Conservation (phyloP, 2,797 vertebrate genomes). For the Etheostoma perlongum region DNA sequence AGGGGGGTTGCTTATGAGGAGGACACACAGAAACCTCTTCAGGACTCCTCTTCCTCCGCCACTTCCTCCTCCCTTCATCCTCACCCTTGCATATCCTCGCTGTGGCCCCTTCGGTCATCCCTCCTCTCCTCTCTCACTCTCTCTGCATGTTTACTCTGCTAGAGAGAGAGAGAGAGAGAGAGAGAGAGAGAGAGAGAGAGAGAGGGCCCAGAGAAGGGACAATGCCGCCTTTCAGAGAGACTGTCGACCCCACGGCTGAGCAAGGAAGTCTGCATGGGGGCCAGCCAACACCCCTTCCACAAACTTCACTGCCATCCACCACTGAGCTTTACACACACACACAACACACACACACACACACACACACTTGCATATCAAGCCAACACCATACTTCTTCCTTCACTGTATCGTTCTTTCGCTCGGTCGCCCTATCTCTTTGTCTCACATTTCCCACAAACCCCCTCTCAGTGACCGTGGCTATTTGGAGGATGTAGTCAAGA, state of each 20-base stretch:
- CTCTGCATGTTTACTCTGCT: constrained; percentile 81
- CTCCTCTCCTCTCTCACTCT: constrained; percentile 52
- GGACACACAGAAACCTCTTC: constrained; percentile 68
- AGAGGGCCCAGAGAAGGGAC: constrained; percentile 72
- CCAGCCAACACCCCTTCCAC: constrained; percentile 80
- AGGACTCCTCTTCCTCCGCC: constrained; percentile 57
- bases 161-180: constrained; percentile 59
- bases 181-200: constrained; percentile 52
- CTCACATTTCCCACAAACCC: constrained; percentile 57
- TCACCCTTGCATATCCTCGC: constrained; percentile 62
- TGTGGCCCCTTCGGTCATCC: constrained; percentile 65
- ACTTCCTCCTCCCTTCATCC: constrained; percentile 61
- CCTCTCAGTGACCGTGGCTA: constrained; percentile 28
- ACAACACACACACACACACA: not conserved
- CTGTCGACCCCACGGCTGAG: constrained; percentile 78
- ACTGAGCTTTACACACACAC: constrained; percentile 58
- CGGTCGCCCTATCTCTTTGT: constrained; percentile 28
- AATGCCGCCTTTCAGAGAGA: constrained; percentile 85
- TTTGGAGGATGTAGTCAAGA: constrained; percentile 42
- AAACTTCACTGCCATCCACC: constrained; percentile 83
- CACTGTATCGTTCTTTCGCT: constrained; percentile 34
- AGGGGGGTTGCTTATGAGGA: constrained; percentile 39
- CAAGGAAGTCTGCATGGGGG: constrained; percentile 83
- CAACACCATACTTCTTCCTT: constrained; percentile 17
- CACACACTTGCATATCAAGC: constrained; percentile 31